Evolutionary conservation across 2,797 vertebrate genomes (phyloP).

Genomic region (Eupleurogrammus muticus): DNA sequence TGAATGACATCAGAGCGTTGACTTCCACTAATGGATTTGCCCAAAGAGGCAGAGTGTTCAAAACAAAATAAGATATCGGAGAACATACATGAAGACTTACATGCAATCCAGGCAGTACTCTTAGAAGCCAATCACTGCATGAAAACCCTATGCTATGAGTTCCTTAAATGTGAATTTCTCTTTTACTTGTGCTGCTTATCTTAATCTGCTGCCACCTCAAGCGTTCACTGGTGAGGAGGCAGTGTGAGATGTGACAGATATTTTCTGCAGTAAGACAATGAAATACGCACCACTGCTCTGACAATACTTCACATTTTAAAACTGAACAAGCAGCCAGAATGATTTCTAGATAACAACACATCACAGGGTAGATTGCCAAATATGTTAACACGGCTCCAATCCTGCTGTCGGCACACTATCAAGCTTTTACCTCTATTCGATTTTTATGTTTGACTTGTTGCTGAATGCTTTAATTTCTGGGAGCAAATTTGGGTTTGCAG

Average conservation of each 20-base stretch:
- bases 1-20: constrained; percentile 67
- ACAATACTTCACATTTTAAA: constrained; percentile 17
- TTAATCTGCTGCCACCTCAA: constrained; percentile 8
- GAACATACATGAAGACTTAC: constrained; percentile 16
- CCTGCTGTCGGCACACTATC: not conserved
- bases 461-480: constrained; percentile 20
- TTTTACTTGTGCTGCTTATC: not conserved
- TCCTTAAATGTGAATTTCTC: not conserved
- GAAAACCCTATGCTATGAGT: not conserved
- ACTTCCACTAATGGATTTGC: constrained; percentile 49
- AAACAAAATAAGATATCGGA: constrained; percentile 37
- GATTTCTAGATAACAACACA: constrained; percentile 36
- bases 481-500: constrained; percentile 5
- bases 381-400: constrained; percentile 29
- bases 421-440: too few relatives aligned
- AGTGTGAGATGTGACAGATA: constrained; percentile 18
- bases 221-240: not conserved
- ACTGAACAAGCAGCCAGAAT: constrained; percentile 29
- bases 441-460: constrained; percentile 22
- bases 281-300: constrained; percentile 23
- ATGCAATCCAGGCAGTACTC: not conserved
- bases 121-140: not conserved
- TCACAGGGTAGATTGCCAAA: constrained; percentile 29
- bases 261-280: not conserved
- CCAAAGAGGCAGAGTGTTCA: constrained; percentile 33